phyloP scores from a whole-genome alignment of 2,888 invertebrate genomes.

The Melipona bicolor region DNA sequence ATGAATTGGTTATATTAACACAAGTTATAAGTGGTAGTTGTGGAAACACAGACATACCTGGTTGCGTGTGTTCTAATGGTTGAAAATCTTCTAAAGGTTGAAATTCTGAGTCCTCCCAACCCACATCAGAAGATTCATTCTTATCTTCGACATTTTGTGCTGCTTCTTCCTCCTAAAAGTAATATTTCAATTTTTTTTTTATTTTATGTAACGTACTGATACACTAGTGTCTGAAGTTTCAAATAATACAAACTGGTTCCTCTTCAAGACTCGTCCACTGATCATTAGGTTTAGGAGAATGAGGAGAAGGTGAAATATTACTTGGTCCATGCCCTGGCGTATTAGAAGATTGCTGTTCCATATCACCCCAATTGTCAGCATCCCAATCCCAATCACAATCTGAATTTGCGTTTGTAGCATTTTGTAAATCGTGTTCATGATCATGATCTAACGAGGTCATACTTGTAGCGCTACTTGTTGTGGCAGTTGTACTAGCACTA shows the following conservation, averaged over 20 bases:
- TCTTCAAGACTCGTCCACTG: constrained; percentile 95
- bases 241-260: constrained; percentile 87
- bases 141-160: constrained; percentile 84
- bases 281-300: constrained; percentile 89
- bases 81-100: constrained; percentile 93
- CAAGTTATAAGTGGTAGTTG: background rate
- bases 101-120: constrained; percentile 93
- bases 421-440: constrained; percentile 89
- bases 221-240: background rate
- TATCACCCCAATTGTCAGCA: constrained; percentile 95
- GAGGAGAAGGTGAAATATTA: constrained; percentile 85
- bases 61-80: constrained; percentile 87
- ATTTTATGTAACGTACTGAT: background rate
- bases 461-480: constrained; percentile 94
- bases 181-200: background rate
- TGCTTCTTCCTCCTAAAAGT: constrained; percentile 79
- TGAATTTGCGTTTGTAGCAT: constrained; percentile 88
- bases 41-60: constrained; percentile 49
- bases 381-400: constrained; percentile 96
- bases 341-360: constrained; percentile 88
- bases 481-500: constrained; percentile 94
- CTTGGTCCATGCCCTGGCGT: constrained; percentile 78
- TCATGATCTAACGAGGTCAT: constrained; percentile 94
- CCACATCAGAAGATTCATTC: constrained; percentile 86
- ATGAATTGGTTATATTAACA: constrained; percentile 1